A percentile compares a stretch with the other conserved stretches of the same genome.
Evolutionary conservation across 2,888 invertebrate genomes (phyloP).

Genomic region (Leucophora obtusa): DNA sequence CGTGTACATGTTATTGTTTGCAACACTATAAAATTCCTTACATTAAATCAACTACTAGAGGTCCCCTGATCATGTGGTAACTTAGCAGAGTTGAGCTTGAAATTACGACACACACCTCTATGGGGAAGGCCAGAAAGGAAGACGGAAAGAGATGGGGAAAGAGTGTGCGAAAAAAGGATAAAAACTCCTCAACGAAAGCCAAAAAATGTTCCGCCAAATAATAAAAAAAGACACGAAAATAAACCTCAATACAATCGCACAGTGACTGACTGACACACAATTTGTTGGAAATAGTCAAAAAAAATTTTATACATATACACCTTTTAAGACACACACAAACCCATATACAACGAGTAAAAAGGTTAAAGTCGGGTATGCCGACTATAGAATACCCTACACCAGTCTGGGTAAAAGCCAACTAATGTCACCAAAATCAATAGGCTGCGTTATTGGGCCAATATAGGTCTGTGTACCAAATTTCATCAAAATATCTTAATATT

Average conservation of each 20-base stretch:
- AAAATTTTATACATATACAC: slow-evolving; percentile 8
- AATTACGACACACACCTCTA: slow-evolving; percentile 1
- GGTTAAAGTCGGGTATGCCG: too few relatives aligned
- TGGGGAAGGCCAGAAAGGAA: neutral
- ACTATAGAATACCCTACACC: too few relatives aligned
- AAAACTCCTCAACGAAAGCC: neutral
- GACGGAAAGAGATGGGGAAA: slow-evolving; percentile 9
- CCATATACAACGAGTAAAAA: too few relatives aligned
- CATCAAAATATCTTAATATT: too few relatives aligned
- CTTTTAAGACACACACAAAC: slow-evolving; percentile 3
- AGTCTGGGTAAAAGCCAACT: too few relatives aligned
- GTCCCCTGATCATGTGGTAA: slow-evolving; percentile 14
- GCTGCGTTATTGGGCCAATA: too few relatives aligned
- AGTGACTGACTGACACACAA: slow-evolving; percentile 44
- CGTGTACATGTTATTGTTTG: slow-evolving; percentile 37
- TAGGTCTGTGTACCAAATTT: too few relatives aligned
- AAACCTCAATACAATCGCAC: slow-evolving; percentile 12
- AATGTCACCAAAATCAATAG: too few relatives aligned
- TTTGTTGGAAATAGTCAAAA: slow-evolving; percentile 7
- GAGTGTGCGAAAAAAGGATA: neutral
- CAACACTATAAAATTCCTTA: slow-evolving; percentile 27
- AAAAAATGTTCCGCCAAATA: neutral
- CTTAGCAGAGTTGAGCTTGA: slow-evolving; percentile 32
- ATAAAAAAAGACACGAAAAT: neutral
- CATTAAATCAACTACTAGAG: slow-evolving; percentile 15